phyloP scores from a whole-genome alignment of 2,888 invertebrate genomes.

The Terebella lapidaria region DNA sequence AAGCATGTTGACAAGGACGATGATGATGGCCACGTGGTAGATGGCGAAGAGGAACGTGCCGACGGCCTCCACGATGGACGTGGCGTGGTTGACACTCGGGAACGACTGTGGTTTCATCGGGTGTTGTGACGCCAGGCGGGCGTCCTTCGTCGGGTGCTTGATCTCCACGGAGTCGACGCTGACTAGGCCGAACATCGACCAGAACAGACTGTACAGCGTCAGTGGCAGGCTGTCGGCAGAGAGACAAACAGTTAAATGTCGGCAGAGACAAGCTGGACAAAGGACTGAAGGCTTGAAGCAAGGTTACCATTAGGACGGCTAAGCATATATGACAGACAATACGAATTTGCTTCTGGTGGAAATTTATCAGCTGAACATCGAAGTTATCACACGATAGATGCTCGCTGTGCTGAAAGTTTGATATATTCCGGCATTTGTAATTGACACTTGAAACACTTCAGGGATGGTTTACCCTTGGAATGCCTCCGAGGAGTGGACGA shows the following conservation, averaged over 20 bases:
- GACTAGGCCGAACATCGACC: slow-evolving; percentile 53
- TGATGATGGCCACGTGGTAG: slow-evolving; percentile 68
- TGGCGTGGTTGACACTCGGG: slow-evolving; percentile 24
- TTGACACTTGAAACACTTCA: no score
- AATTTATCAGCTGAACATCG: no score
- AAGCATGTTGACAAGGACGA: slow-evolving; percentile 70
- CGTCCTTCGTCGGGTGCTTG: slow-evolving; percentile 25
- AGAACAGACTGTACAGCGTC: slow-evolving; percentile 52
- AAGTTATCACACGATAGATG: no score
- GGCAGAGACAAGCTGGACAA: no score
- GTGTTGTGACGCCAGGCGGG: slow-evolving; percentile 19
- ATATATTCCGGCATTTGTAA: no score
- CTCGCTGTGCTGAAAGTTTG: no score
- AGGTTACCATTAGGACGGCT: no score
- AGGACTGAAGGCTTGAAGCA: no score
- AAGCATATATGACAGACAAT: no score
- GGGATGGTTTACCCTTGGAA: slow-evolving; percentile 50
- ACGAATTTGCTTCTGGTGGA: no score
- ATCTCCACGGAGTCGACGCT: slow-evolving; percentile 39
- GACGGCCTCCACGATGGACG: slow-evolving; percentile 54
- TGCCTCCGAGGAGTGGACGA: slow-evolving; percentile 46
- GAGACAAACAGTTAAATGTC: not conserved
- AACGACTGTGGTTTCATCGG: slow-evolving; percentile 11
- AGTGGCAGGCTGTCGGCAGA: slow-evolving; percentile 40
- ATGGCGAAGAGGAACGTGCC: slow-evolving; percentile 62